Base-by-base conservation (phyloP, 2,113 vertebrate species). In the Bufo bufo region DNA sequence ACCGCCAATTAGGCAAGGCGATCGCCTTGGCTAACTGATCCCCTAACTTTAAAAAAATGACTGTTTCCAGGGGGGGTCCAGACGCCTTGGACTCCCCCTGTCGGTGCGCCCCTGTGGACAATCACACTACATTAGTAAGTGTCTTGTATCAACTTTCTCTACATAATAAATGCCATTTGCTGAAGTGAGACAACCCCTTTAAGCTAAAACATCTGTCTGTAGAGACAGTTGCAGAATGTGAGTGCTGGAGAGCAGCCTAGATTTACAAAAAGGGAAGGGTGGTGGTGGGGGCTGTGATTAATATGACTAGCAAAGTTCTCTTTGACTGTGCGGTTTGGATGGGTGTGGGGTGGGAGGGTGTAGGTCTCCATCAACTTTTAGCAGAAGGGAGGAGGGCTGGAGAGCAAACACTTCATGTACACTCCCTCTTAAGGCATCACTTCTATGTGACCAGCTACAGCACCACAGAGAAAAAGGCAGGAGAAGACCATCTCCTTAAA, bases 161-260 rank as follows among this genome's bases (percentile, higher is more conserved):
- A 33, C 33, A 33, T 33, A 33, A 33, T 33, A 33, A 33, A 33
- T 33, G 33, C 33, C 33, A 33, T 33, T 33, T 33, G 33, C 33
- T 33, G 33, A 33, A 33, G 33, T 33, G 33, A 33, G 33, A 33
- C 33, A 33, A 1, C 33, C 33, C 33, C 33, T n/a, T 45, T 88
- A 88, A 88, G 9, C 12, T 61, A 88, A 84, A 83, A 82, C 87
- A 88, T 88, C 87, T 88, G 87, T 84, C 87, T 84, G 23, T 23
- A n/a, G 77, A 79, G 77, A 54, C 45, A 77, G 79, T 63, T 83
- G 87, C 47, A 82, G 77, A 87, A 69, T 77, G 50, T 63, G 72
- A 77, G 72, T 65, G 58, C 80, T 75, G 80, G 81, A 83, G 47
- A 84, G 81, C 80, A 66, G 87, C 87, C 87, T 58, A 77, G 80